Evolutionary conservation across 2,797 vertebrate species (phyloP).

Genomic region (Bradypodion ventrale): DNA sequence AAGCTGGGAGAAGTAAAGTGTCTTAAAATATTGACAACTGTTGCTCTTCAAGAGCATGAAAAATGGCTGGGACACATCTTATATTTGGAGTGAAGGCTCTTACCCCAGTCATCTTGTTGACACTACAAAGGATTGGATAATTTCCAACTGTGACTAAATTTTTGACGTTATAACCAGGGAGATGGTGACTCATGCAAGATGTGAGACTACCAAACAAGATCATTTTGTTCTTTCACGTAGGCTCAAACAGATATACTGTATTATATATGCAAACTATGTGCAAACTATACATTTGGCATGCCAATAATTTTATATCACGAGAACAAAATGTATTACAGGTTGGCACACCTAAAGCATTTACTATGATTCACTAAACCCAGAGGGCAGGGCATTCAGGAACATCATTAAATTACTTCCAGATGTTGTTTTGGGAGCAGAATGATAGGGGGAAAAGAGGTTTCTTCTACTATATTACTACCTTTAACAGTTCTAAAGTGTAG

Average conservation of each 20-base stretch:
- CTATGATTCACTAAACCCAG: constrained; percentile 48
- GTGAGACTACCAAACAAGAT: constrained; percentile 31
- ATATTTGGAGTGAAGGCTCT: neutral
- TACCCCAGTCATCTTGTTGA: neutral
- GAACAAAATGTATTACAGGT: constrained; percentile 53
- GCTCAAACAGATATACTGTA: constrained; percentile 21
- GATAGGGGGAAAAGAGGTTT: constrained; percentile 19
- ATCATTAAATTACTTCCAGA: constrained; percentile 44
- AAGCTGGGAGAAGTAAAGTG: constrained; percentile 11
- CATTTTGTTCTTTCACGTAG: constrained; percentile 29
- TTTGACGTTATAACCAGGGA: constrained; percentile 3
- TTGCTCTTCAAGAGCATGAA: constrained; percentile 8
- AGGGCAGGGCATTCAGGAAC: constrained; percentile 51
- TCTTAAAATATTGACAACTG: constrained; percentile 22
- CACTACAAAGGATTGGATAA: neutral
- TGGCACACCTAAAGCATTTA: constrained; percentile 41
- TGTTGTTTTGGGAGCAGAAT: constrained; percentile 54
- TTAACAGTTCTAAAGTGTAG: neutral
- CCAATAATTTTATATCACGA: constrained; percentile 54
- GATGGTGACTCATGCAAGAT: constrained; percentile 30
- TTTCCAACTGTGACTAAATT: constrained; percentile 22
- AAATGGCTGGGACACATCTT: constrained; percentile 8
- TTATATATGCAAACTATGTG: constrained; percentile 29
- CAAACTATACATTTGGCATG: constrained; percentile 44
- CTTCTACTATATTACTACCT: constrained; percentile 24